Evolutionary conservation across 2,113 vertebrate species (phyloP).

Genomic region (Prunella himalayana): DNA sequence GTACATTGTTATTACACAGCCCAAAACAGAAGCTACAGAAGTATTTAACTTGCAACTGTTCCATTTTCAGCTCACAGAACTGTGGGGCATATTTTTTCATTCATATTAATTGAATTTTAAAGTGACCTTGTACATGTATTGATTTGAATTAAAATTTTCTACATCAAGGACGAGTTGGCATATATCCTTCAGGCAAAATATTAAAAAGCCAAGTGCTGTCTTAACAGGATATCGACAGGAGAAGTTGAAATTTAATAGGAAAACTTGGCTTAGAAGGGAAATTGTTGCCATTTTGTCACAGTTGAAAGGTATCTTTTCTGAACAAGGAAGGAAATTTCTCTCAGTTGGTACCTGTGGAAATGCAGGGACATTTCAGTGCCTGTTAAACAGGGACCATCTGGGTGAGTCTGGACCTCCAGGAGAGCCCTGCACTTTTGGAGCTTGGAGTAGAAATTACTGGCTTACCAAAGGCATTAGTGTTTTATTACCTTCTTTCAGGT

Average conservation of each 20-base stretch:
- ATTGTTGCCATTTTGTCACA: background rate
- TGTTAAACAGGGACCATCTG: background rate
- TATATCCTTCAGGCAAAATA: constrained; percentile 68
- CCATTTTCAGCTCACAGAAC: constrained; percentile 68
- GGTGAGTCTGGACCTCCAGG: background rate
- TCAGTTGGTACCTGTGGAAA: background rate
- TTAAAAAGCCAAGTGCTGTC: constrained; percentile 70
- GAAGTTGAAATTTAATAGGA: constrained; percentile 25
- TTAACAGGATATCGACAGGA: constrained; percentile 62
- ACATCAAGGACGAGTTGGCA: constrained; percentile 73
- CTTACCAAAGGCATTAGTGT: background rate
- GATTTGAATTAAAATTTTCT: constrained; percentile 81
- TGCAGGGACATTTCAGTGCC: background rate
- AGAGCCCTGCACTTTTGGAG: background rate
- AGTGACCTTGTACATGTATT: constrained; percentile 81
- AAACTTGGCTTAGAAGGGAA: constrained; percentile 13
- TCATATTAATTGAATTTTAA: constrained; percentile 86
- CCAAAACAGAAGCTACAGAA: constrained; percentile 14
- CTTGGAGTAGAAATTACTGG: background rate
- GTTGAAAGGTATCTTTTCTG: background rate
- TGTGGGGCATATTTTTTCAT: constrained; percentile 70
- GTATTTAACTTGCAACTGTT: constrained; percentile 57
- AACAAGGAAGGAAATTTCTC: background rate
- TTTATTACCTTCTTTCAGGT: background rate
- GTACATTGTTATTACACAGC: background rate